Conservation (phyloP, 2,113 vertebrate species). For the Butorides virescens region DNA sequence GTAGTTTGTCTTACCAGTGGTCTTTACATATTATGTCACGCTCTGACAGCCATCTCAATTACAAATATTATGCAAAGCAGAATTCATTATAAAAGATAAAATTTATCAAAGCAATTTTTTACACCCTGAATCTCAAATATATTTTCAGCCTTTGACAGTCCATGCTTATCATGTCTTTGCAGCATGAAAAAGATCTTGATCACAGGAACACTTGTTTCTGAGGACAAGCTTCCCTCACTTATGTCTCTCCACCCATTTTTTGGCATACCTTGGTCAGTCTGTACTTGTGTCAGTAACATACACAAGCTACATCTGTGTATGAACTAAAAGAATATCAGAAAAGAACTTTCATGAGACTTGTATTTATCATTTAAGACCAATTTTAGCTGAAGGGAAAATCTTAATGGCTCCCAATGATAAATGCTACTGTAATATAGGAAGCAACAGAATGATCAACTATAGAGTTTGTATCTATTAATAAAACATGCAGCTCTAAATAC, state of each 20-base stretch:
- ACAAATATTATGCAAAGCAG: not conserved
- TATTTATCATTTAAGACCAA: not conserved
- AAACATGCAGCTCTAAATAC: not conserved
- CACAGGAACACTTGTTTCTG: not conserved
- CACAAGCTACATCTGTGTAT: not conserved
- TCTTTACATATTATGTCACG: not conserved
- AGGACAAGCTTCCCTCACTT: not conserved
- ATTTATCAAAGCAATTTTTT: not conserved
- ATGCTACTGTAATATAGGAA: not conserved
- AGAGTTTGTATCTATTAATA: not conserved
- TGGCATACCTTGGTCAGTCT: not conserved
- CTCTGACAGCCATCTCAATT: not conserved
- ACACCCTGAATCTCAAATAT: not conserved
- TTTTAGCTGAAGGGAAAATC: not conserved
- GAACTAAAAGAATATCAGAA: not conserved
- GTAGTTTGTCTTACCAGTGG: not conserved
- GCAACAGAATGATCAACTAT: not conserved
- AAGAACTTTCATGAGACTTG: not conserved
- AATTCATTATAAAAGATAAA: not conserved
- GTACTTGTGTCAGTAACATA: not conserved
- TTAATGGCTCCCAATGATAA: not conserved
- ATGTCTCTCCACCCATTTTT: not conserved
- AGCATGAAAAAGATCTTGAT: not conserved
- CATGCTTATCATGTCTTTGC: not conserved
- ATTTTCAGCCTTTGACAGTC: not conserved